A percentile compares a stretch with the other conserved stretches of the same genome.
Evolutionary conservation across 2,113 vertebrate species (phyloP).

Genomic region (Sapayoa aenigma): DNA sequence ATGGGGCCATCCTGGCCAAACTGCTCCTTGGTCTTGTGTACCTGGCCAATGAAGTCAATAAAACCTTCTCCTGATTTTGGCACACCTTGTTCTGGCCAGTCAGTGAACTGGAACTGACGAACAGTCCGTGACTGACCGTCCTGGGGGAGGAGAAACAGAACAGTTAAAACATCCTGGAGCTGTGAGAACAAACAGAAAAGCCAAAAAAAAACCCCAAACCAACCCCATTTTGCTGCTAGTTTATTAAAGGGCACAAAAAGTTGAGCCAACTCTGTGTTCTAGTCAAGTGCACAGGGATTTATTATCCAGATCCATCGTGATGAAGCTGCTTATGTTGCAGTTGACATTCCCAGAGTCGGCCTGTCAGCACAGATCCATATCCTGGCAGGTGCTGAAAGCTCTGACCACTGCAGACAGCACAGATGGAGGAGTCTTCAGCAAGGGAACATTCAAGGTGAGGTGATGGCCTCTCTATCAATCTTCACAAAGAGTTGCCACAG

Average conservation of each 20-base stretch:
- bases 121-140: conserved; percentile 96
- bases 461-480: conserved; percentile 15
- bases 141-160: conserved; percentile 57
- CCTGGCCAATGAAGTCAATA: conserved; percentile 97
- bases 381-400: not conserved
- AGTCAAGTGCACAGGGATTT: not conserved
- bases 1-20: conserved; percentile 98
- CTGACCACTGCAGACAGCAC: not conserved
- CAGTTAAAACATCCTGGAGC: rapidly evolving
- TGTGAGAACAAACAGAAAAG: not conserved
- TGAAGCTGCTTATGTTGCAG: not conserved
- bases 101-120: conserved; percentile 98
- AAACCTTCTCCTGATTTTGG: conserved; percentile 97
- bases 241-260: not conserved
- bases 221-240: not conserved
- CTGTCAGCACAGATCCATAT: not conserved
- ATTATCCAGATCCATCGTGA: not conserved
- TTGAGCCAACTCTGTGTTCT: not conserved
- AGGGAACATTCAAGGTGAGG: conserved; percentile 29
- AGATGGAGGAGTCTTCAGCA: conserved; percentile 18
- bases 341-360: not conserved
- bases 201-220: not conserved
- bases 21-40: conserved; percentile 99
- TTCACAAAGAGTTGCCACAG: not conserved
- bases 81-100: conserved; percentile 97